These are phyloP conservation scores for Brachionus rotundiformis DNA, from an alignment of 1,140 invertebrate genomes.

Conservation along the genomic window DNA sequence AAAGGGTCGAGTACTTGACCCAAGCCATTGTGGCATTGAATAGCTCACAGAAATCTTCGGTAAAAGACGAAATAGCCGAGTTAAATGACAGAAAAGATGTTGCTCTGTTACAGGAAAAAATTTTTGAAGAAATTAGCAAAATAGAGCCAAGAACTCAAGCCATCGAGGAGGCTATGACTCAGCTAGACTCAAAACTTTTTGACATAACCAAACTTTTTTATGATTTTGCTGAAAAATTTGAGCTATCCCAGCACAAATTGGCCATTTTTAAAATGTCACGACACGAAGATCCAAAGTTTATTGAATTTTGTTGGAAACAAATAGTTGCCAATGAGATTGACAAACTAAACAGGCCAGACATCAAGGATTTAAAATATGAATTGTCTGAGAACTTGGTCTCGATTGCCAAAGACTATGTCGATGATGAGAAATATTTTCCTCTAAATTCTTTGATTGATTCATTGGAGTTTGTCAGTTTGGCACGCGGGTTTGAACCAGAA, in stretches of 20 bases:
- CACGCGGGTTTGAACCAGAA: conserved; percentile 39
- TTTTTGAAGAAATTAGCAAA: conserved; percentile 52
- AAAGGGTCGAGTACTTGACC: conserved; percentile 85
- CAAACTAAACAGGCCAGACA: neutral
- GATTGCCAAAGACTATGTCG: conserved; percentile 47
- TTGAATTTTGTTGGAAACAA: conserved; percentile 49
- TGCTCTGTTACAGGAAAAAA: conserved; percentile 56
- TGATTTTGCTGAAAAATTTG: conserved; percentile 66
- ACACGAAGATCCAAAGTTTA: neutral
- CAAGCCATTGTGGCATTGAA: conserved; percentile 71
- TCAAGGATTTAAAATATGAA: conserved; percentile 28
- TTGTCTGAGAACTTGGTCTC: conserved; percentile 8
- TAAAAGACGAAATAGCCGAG: conserved; percentile 68
- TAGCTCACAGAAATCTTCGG: conserved; percentile 20
- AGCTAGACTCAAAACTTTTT: conserved; percentile 67
- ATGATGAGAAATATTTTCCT: conserved; percentile 52
- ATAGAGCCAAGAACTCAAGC: conserved; percentile 60
- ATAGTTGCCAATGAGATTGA: conserved; percentile 47
- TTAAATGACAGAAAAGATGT: conserved; percentile 87
- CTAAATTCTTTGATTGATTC: conserved; percentile 33
- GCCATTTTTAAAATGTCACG: conserved; percentile 60
- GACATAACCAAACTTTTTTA: conserved; percentile 73
- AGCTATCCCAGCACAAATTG: conserved; percentile 66
- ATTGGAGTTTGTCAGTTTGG: conserved; percentile 46
- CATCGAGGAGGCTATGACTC: conserved; percentile 59